phyloP scores from a whole-genome alignment of 2,888 invertebrate species.

The Biston betularia region DNA sequence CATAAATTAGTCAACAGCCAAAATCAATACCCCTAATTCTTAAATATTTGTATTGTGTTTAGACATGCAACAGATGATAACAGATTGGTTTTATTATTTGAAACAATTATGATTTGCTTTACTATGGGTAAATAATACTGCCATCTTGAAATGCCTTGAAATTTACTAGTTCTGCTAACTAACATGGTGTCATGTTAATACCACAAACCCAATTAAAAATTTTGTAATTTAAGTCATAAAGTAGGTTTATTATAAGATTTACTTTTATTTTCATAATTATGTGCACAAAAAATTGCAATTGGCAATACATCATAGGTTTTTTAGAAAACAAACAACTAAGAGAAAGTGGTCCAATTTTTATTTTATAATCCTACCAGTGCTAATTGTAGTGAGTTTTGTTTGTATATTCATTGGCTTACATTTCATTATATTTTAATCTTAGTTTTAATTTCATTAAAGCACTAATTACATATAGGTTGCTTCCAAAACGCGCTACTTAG shows the following conservation, averaged over 20 bases:
- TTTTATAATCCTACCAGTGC: slow-evolving; percentile 53
- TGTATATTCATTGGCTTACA: slow-evolving; percentile 71
- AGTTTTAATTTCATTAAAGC: slow-evolving; percentile 67
- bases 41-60: slow-evolving; percentile 68
- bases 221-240: slow-evolving; percentile 45
- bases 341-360: slow-evolving; percentile 78
- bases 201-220: slow-evolving; percentile 31
- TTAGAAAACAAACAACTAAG: slow-evolving; percentile 72
- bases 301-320: slow-evolving; percentile 42
- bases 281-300: slow-evolving; percentile 56
- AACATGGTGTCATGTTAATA: slow-evolving; percentile 33
- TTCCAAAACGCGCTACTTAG: slow-evolving; percentile 77
- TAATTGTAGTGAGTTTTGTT: slow-evolving; percentile 43
- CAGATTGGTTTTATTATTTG: slow-evolving; percentile 53
- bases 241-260: slow-evolving; percentile 42
- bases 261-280: slow-evolving; percentile 47
- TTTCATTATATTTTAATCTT: slow-evolving; percentile 57
- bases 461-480: slow-evolving; percentile 76
- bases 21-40: slow-evolving; percentile 67
- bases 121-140: slow-evolving; percentile 50
- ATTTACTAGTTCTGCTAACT: slow-evolving; percentile 27
- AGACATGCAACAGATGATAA: slow-evolving; percentile 65
- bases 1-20: slow-evolving; percentile 84
- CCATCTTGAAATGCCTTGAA: slow-evolving; percentile 54
- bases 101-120: slow-evolving; percentile 57